These are phyloP conservation scores for Lamproptera curius DNA, from an alignment of 2,888 invertebrate species.

Conservation along the genomic window DNA sequence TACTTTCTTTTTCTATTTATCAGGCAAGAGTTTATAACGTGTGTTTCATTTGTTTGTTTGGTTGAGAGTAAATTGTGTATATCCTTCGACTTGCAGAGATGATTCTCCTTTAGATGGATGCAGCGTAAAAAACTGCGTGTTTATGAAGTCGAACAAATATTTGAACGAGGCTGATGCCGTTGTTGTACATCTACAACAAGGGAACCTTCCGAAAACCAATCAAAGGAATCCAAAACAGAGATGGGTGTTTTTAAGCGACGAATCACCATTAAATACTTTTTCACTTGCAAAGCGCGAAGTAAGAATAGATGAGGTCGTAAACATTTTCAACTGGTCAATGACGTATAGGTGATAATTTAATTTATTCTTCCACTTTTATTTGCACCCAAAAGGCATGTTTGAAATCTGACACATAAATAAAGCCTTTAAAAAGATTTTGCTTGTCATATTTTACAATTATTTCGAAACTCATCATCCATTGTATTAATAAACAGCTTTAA, in stretches of 20 bases:
- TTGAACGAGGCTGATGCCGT: conserved; percentile 80
- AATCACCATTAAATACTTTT: conserved; percentile 81
- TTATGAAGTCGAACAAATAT: conserved; percentile 73
- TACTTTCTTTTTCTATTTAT: no score
- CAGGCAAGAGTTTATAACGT: background rate
- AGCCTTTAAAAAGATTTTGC: no score
- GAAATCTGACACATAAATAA: no score
- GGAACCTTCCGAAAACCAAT: conserved; percentile 34
- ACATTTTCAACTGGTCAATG: conserved; percentile 86
- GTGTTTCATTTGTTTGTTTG: background rate
- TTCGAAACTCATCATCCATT: no score
- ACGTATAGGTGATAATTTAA: conserved; percentile 78
- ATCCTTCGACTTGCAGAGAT: conserved; percentile 46
- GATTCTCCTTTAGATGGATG: conserved; percentile 77
- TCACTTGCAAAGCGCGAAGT: conserved; percentile 46
- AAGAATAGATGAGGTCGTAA: conserved; percentile 61
- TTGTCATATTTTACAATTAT: no score
- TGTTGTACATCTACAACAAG: conserved; percentile 70
- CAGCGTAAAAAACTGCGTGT: conserved; percentile 79
- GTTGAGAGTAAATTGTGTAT: no score
- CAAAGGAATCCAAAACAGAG: conserved; percentile 67
- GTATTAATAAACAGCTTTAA: no score
- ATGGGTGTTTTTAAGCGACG: conserved; percentile 85
- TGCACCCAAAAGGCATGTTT: no score
- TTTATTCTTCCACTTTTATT: no score